Evolutionary conservation across 1,140 invertebrate genomes (phyloP), one percentile per base, ranked within the genome.

Genomic region (Dendrolimus punctatus): DNA sequence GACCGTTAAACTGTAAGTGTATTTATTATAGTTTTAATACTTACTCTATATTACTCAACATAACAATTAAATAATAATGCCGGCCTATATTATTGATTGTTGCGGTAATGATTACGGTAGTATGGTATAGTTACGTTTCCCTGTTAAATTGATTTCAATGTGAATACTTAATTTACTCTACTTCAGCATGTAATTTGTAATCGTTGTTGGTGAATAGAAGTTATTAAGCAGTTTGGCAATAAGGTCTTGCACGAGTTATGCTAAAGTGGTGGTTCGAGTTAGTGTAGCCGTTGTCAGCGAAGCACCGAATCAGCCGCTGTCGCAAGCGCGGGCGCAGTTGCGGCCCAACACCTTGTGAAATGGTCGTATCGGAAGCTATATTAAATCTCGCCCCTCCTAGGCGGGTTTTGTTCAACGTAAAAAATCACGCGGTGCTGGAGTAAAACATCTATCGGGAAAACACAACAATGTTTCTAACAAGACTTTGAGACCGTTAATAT

Each of bases 291-390:
- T 51, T 62, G 62, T 59, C 59, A 57, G 55, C 60, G 46, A 51
- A 40, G 53, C 49, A 55, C 58, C 23, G 23, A 23, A 23, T 23
- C 23, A 23, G 23, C 23, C 23, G 68, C 71, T 85, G 78, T 76
- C 77, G 82, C 76, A 85, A 83, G 70, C 63, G 58, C 10, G 58
- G 51, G 52, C 56, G 62, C 80, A 85, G 80, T 85, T 72, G 60
- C 71, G 64, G 61, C 57, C 70, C 53, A 68, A 63, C 65, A 69
- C 64, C 80, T 85, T 85, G 79, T 82, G 82, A 84, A 85, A 85
- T 85, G 80, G 80, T 82, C 75, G 82, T 84, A 76, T 82, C 76
- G 60, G 71, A 82, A 66, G 70, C 80, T 86, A 84, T 86, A 84
- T 81, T 86, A 84, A 79, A 73, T 76, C 68, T 73, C 64, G 71